Conservation (phyloP, 2,113 vertebrate genomes). For the Notiomystis cincta region DNA sequence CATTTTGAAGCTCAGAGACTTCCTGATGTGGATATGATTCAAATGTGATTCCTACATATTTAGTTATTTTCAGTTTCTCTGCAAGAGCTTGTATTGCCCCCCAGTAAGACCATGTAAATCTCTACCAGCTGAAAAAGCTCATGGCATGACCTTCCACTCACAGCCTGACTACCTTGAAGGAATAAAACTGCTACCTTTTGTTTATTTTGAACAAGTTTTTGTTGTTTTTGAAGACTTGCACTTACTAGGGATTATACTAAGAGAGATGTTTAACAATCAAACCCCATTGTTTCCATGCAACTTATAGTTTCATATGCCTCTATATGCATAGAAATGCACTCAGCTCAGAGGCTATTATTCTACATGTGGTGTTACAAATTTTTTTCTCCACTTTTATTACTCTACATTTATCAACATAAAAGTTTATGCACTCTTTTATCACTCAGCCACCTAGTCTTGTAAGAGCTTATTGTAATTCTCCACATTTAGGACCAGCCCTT, state of each 20-base stretch:
- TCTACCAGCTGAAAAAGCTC: background rate
- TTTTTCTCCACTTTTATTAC: background rate
- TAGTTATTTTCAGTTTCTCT: background rate
- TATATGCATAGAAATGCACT: background rate
- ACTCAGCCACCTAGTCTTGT: background rate
- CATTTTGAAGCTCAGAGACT: background rate
- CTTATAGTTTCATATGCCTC: background rate
- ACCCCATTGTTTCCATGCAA: background rate
- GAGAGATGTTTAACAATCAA: background rate
- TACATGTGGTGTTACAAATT: background rate
- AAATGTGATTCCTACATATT: background rate
- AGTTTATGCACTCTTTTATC: background rate
- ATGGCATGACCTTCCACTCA: rapidly evolving
- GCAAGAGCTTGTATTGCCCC: background rate
- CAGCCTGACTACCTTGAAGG: background rate
- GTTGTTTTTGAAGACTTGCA: background rate
- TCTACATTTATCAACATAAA: background rate
- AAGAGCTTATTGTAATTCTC: background rate
- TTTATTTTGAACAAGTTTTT: background rate
- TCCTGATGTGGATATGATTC: background rate
- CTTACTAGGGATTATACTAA: background rate
- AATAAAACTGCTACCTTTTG: background rate
- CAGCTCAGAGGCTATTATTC: background rate
- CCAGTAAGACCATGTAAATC: background rate
- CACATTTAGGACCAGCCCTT: background rate